Percentiles rank a stretch among this genome's conserved stretches.
phyloP scores from a whole-genome alignment of 2,797 vertebrate species.

The Mormyrus proboscirostris region DNA sequence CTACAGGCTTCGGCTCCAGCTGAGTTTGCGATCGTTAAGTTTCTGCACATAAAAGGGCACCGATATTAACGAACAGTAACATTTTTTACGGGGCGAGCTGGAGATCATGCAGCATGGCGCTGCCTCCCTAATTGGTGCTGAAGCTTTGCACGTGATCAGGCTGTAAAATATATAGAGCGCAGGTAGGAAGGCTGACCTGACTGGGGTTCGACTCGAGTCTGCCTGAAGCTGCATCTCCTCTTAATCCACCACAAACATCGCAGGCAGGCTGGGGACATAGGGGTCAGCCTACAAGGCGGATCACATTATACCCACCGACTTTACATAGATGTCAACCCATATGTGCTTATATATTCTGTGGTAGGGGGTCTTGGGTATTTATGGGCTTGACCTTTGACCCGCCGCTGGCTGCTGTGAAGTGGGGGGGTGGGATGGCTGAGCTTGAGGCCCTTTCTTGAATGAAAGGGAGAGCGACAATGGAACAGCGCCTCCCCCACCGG shows the following conservation, averaged over 20 bases:
- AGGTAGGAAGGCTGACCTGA: conserved; percentile 35
- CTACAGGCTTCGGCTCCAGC: conserved; percentile 29
- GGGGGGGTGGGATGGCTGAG: not conserved
- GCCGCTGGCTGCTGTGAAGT: not conserved
- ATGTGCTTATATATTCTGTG: not conserved
- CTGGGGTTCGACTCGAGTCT: conserved; percentile 37
- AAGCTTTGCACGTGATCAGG: conserved; percentile 5
- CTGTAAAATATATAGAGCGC: conserved; percentile 26
- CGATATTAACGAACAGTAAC: conserved; percentile 24
- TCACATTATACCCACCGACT: not conserved
- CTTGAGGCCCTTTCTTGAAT: not conserved
- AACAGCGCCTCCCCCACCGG: not conserved
- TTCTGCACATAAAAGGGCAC: conserved; percentile 30
- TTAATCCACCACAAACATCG: conserved; percentile 32
- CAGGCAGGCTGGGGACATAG: conserved; percentile 25
- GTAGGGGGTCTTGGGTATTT: not conserved
- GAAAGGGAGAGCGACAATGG: not conserved
- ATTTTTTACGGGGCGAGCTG: conserved; percentile 28
- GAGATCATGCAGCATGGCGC: conserved; percentile 28
- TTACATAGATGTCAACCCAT: not conserved
- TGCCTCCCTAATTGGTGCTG: conserved; percentile 30
- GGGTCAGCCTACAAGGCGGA: not conserved
- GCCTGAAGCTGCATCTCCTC: conserved; percentile 27
- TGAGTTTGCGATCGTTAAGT: conserved; percentile 40
- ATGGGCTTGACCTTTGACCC: not conserved